phyloP scores from a whole-genome alignment of 2,797 vertebrate genomes.

The Halcyon leucocephala region DNA sequence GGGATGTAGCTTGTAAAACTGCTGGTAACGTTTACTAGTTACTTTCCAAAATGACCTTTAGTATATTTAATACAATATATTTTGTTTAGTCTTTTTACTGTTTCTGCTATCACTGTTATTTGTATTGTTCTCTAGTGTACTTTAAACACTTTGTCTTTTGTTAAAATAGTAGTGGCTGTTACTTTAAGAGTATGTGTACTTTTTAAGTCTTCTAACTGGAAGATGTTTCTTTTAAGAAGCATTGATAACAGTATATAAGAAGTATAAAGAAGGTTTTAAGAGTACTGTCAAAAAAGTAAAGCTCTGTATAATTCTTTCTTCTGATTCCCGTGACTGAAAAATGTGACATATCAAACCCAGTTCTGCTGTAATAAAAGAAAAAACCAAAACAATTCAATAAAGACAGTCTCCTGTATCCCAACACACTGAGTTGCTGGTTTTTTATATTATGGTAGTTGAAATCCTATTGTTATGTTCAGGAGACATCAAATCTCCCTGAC shows the following conservation, averaged over 20 bases:
- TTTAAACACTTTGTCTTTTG: not conserved
- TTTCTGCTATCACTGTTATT: not conserved
- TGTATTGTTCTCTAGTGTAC: not conserved
- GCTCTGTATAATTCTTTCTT: not conserved
- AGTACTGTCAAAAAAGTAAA: not conserved
- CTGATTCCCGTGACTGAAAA: not conserved
- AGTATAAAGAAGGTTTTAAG: not conserved
- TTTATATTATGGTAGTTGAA: not conserved
- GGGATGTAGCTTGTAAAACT: not conserved
- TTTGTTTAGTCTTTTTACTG: not conserved
- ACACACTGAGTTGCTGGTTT: not conserved
- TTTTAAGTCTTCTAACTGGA: not conserved
- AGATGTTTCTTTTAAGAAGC: not conserved
- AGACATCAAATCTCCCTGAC: not conserved
- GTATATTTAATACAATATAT: not conserved
- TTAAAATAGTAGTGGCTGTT: not conserved
- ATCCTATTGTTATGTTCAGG: not conserved
- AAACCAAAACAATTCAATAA: not conserved
- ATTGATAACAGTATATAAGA: not conserved
- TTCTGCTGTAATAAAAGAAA: not conserved
- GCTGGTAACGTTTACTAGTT: not conserved
- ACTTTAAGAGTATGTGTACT: not conserved
- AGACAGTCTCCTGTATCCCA: not conserved
- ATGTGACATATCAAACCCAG: not conserved
- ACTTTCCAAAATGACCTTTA: conserved; percentile 13